Base-by-base conservation (phyloP, 2,888 invertebrate species). In the Caenorhabditis uteleia region DNA sequence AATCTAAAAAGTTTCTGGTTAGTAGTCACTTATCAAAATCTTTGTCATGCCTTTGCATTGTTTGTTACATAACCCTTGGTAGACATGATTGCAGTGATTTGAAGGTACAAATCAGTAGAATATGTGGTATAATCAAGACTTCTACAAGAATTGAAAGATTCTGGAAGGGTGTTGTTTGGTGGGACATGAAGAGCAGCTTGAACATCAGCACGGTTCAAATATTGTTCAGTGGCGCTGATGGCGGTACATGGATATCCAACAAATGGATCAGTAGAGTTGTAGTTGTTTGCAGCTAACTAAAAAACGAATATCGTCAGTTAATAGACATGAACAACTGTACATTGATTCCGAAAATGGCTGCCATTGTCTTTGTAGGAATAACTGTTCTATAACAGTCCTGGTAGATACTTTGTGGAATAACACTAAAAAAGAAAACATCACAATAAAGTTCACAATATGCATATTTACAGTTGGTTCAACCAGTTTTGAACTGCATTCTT, bases 171-270 rank as follows among this genome's bases (percentile, higher is more conserved):
- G 1, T 40, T 18, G 20, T 27, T 26, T 27, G 42, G 27, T 16
- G 42, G 27, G 16, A 75, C 69, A 51, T 75, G 70, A 10, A 77
- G 46, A 5, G 75, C 75, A 5, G 44, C 21, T 47, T 56, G 48
- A 18, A 75, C 72, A 31, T 66, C 69, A 0, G 21, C 16, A 16
- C 55, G 20, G 23, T 73, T 73, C n/a, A 77, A 42, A 54, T 74
- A 77, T 1, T 25, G 8, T 2, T 39, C 18, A 2, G 69, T 62
- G 3, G 57, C 44, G 2, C 57, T 43, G 5, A 56, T 39, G 2
- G 70, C 55, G 16, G 51, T 42, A 36, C 77, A 77, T 0, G 75
- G 74, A n/a, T 62, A 71, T 18, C 59, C 58, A 33, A 42, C 42
- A 14, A 71, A 53, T 5, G 61, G 46, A 27, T 71, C 70, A 0